Percentiles rank a stretch among this genome's conserved stretches.
Evolutionary conservation across 1,140 invertebrate genomes (phyloP).

Genomic region (Drosophila hydei): DNA sequence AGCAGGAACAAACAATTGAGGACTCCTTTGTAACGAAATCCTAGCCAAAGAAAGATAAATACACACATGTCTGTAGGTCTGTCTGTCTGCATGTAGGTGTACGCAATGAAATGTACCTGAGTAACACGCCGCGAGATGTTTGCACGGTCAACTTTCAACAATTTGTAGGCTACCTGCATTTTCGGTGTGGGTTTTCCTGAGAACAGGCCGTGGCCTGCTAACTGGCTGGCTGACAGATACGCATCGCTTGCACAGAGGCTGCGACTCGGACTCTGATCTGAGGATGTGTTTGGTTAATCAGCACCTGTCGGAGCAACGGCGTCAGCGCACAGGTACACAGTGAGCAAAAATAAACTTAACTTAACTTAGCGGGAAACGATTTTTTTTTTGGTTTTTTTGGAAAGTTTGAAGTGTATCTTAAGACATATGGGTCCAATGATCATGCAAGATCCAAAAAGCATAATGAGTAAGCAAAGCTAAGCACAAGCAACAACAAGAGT

Average conservation of each 20-base stretch:
- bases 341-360: conserved; percentile 18
- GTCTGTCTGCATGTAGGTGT: no score
- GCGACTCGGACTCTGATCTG: conserved; percentile 12
- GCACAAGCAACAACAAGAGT: conserved; percentile 10
- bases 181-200: conserved; percentile 77
- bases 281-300: conserved; percentile 78
- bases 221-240: conserved; percentile 79
- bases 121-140: conserved; percentile 54
- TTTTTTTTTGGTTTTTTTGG: conserved; percentile 63
- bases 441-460: conserved; percentile 25
- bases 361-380: conserved; percentile 15
- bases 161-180: conserved; percentile 77
- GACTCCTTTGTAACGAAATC: conserved; percentile 69
- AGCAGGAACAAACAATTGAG: conserved; percentile 78
- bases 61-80: no score
- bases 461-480: conserved; percentile 42
- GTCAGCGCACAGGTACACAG: conserved; percentile 59
- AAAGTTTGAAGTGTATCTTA: conserved; percentile 69
- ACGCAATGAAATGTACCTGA: conserved; percentile 12
- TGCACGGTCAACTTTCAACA: conserved; percentile 77
- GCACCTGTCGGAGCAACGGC: conserved; percentile 69
- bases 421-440: conserved; percentile 58
- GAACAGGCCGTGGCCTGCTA: conserved; percentile 55
- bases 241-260: conserved; percentile 54
- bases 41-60: conserved; percentile 62